Evolutionary conservation across 2,797 vertebrate species (phyloP).

Genomic region (Premnoplex brunnescens): DNA sequence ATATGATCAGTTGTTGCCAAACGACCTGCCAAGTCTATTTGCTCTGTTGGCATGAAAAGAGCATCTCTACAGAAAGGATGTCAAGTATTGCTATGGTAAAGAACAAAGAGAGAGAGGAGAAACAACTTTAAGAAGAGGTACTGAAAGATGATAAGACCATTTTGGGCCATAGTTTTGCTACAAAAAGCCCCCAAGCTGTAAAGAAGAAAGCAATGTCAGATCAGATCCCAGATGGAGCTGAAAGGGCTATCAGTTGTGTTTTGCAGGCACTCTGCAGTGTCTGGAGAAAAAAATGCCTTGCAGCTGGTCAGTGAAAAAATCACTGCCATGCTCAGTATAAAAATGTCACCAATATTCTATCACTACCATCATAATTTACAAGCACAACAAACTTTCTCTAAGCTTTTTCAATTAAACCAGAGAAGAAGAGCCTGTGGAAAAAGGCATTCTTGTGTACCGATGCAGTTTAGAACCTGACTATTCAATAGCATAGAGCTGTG

Average conservation of each 20-base stretch:
- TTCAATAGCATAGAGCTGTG: neutral
- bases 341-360: neutral
- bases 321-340: neutral
- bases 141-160: neutral
- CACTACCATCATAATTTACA: neutral
- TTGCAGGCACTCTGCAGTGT: neutral
- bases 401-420: constrained; percentile 29
- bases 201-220: neutral
- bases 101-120: neutral
- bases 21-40: constrained; percentile 54
- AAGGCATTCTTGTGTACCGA: neutral
- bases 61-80: constrained; percentile 14
- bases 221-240: constrained; percentile 23
- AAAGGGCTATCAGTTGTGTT: constrained; percentile 16
- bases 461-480: neutral
- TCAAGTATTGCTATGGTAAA: constrained; percentile 9
- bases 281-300: neutral
- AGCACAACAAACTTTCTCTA: neutral
- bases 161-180: neutral
- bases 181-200: neutral
- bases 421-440: neutral
- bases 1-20: constrained; percentile 59
- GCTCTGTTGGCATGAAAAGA: constrained; percentile 26
- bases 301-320: constrained; percentile 47
- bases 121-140: constrained; percentile 22